Percentiles rank a stretch among this genome's conserved stretches.
phyloP scores from a whole-genome alignment of 2,797 vertebrate genomes.

The Notolepis coatsorum region DNA sequence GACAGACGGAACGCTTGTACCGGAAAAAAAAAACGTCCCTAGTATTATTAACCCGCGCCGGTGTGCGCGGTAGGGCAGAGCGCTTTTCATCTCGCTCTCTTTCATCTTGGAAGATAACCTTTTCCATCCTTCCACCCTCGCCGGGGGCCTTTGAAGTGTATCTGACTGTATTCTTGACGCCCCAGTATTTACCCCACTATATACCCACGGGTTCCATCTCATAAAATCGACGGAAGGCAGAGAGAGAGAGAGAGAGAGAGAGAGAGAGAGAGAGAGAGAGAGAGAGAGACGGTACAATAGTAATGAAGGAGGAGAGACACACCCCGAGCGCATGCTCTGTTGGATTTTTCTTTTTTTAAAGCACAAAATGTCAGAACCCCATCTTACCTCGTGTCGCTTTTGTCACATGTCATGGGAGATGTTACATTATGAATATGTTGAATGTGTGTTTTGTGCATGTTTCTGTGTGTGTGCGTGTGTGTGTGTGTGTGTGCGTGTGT shows the following conservation, averaged over 20 bases:
- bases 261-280: conserved; percentile 14
- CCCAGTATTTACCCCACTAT: conserved; percentile 36
- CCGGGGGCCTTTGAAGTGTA: conserved; percentile 34
- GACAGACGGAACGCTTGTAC: conserved; percentile 25
- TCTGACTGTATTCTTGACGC: conserved; percentile 32
- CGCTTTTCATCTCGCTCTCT: conserved; percentile 26
- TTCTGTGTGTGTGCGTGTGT: conserved; percentile 10
- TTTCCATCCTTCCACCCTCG: conserved; percentile 34
- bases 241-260: conserved; percentile 16
- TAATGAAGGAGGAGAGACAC: no score
- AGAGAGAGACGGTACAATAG: no score
- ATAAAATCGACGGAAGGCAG: conserved; percentile 38
- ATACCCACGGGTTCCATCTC: conserved; percentile 38
- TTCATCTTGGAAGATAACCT: conserved; percentile 37
- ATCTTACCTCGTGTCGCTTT: conserved; percentile 34
- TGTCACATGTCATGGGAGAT: conserved; percentile 14
- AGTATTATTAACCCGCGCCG: conserved; percentile 17
- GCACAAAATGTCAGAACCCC: conserved; percentile 58
- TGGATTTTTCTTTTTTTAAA: conserved; percentile 56
- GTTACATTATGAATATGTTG: background rate
- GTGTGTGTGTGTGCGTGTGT: conserved; percentile 12
- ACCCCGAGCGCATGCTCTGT: conserved; percentile 37
- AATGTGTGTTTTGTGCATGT: conserved; percentile 23
- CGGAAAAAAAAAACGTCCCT: conserved; percentile 17
- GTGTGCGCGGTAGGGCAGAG: conserved; percentile 9